Evolutionary conservation across 2,113 vertebrate species (phyloP).

Genomic region (Arvicanthis niloticus): DNA sequence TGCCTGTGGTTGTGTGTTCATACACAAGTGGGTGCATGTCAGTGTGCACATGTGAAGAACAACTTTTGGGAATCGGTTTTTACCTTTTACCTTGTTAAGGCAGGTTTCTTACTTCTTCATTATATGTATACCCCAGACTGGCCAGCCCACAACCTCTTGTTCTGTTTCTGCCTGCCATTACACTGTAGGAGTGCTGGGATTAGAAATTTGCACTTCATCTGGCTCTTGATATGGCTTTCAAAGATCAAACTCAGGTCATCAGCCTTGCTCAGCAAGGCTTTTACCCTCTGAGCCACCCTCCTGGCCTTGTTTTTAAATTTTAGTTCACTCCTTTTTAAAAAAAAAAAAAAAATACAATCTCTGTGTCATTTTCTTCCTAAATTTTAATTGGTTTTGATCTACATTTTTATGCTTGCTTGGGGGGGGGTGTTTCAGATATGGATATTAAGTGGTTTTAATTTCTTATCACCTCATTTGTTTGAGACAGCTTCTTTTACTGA

Average conservation of each 20-base stretch:
- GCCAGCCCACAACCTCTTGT: background rate
- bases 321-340: background rate
- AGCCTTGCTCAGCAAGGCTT: background rate
- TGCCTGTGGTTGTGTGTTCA: background rate
- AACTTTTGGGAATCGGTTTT: background rate
- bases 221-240: too few relatives aligned
- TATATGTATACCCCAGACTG: background rate
- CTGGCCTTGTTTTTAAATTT: background rate
- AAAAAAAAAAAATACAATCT: background rate
- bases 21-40: background rate
- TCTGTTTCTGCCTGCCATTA: background rate
- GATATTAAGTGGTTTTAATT: background rate
- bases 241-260: background rate
- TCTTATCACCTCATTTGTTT: background rate
- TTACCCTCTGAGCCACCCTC: background rate
- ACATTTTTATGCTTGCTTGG: background rate
- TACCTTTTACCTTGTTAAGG: background rate
- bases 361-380: constrained; percentile 25
- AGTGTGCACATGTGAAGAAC: background rate
- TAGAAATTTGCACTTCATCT: background rate
- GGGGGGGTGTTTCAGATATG: too few relatives aligned
- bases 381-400: constrained; percentile 25
- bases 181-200: background rate
- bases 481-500: background rate
- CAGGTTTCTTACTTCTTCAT: background rate